These are phyloP conservation scores for Calosoma granatense DNA, from an alignment of 1,140 invertebrate genomes.

Conservation along the genomic window DNA sequence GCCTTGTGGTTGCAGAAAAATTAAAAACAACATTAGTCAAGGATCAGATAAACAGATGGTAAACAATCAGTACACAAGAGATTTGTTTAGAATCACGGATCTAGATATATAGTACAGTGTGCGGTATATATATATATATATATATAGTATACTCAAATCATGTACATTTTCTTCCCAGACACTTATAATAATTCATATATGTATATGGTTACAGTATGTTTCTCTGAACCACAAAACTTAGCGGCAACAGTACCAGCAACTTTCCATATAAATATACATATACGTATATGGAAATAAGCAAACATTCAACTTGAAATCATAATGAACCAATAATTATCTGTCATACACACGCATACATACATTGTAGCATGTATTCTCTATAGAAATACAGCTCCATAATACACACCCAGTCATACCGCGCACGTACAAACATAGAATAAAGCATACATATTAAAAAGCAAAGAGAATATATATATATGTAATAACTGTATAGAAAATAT, in stretches of 20 bases:
- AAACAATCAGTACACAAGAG: background rate
- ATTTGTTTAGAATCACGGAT: background rate
- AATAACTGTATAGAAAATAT: too few species aligned
- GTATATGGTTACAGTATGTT: too few species aligned
- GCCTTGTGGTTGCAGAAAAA: slow-evolving; percentile 52
- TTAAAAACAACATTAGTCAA: slow-evolving; percentile 29
- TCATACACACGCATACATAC: too few species aligned
- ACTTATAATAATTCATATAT: background rate
- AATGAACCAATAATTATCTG: too few species aligned
- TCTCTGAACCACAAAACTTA: too few species aligned
- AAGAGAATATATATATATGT: too few species aligned
- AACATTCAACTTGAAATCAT: background rate
- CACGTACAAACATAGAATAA: too few species aligned
- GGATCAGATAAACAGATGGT: slow-evolving; percentile 11
- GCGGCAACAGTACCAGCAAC: too few species aligned
- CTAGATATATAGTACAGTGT: background rate
- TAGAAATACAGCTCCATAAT: too few species aligned
- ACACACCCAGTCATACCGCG: too few species aligned
- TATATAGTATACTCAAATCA: background rate
- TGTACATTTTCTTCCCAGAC: background rate
- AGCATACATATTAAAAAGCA: too few species aligned
- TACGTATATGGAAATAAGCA: background rate
- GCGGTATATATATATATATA: slow-evolving; percentile 9
- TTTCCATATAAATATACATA: slow-evolving; percentile 6
- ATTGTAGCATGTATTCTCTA: too few species aligned